Evolutionary conservation across 1,140 invertebrate species (phyloP), one percentile per base, ranked within the genome.

Genomic region (Diorhabda elongata): DNA sequence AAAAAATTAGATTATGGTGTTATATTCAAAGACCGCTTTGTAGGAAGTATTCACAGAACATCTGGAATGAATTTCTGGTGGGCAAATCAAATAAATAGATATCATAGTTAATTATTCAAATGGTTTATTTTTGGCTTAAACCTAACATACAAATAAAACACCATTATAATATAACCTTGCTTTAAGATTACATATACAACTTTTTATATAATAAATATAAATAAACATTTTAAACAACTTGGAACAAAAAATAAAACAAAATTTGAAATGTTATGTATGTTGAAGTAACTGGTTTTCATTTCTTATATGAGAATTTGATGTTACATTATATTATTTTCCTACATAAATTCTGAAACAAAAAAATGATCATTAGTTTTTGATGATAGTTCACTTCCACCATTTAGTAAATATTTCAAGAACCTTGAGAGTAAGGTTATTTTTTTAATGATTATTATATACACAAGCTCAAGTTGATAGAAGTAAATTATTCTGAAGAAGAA

Each of bases 121-220:
- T 62, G n/a, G 44, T 65, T 67, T 67, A 67, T 60, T 67, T 59
- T 44, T 42, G 60, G 11, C 65, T 47, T 67, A 67, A 61, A 56
- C 11, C 61, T 68, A 68, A 68, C 67, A 68, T 58, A 68, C 45
- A 68, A 68, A 68, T 69, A 61, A 71, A 69, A 62, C 44, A 65
- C 61, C 62, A 52, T 65, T 67, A 68, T 64, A 60, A 71, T 71
- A 11, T 67, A 60, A 3, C n/a, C 47, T 52, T 52, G 47, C 6
- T 69, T 61, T 69, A 67, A 65, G 67, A 69, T 72, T 74, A 74
- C 68, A 75, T 71, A 71, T 75, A 75, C 64, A 73, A 68, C 62
- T 71, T 73, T 71, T 66, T 71, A 71, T 72, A 67, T 68, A 67
- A 73, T 70, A 61, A 71, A 58, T 67, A 73, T 66, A 66, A 73